Base-by-base conservation (phyloP, 2,888 invertebrate genomes). In the Callyntrura guangdongensis region DNA sequence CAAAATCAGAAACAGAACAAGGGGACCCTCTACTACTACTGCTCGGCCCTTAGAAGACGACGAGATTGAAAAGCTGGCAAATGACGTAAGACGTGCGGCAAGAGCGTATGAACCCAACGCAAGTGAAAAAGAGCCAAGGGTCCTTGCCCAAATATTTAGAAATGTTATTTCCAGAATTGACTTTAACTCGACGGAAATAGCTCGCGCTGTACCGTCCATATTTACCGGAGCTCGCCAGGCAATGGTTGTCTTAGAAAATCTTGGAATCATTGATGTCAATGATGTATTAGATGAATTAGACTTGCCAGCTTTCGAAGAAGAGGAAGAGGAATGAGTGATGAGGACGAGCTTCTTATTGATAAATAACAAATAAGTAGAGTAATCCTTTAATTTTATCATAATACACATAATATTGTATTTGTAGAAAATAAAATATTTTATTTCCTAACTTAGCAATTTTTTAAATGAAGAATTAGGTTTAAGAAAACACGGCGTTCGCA, bases 171-270 rank as follows among this genome's bases (percentile, higher is more conserved):
- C 14, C 9, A 77, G 81, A 47, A 91, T 94, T 22, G 91, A 92
- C 36, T 82, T 92, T 1, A 94, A 94, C 77, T 25, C 90, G 67
- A 93, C 93, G 0, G 89, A 92, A 90, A 92, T 94, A 14, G 69
- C 92, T 47, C 85, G 91, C 49, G 93, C 92, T 6, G 92, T 94
- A 36, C 94, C 94, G 0, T 91, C 81, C 72, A 86, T 94, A 12
- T 94, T 94, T 69, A 89, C 92, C 61, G 94, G 94, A 36, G 93
- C 94, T 0, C 45, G 91, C 12, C 92, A 93, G 67, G 93, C 94
- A 11, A 91, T 94, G 27, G 64, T 85, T 3, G 77, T 94, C 17
- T 53, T 94, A 53, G 93, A 93, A 67, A 92, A 90, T 85, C 79
- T 94, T 9, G 94, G 94, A 47, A 61, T 93, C 25, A 25, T 92